Evolutionary conservation across 2,797 vertebrate species (phyloP).

Genomic region (Coendou prehensilis): DNA sequence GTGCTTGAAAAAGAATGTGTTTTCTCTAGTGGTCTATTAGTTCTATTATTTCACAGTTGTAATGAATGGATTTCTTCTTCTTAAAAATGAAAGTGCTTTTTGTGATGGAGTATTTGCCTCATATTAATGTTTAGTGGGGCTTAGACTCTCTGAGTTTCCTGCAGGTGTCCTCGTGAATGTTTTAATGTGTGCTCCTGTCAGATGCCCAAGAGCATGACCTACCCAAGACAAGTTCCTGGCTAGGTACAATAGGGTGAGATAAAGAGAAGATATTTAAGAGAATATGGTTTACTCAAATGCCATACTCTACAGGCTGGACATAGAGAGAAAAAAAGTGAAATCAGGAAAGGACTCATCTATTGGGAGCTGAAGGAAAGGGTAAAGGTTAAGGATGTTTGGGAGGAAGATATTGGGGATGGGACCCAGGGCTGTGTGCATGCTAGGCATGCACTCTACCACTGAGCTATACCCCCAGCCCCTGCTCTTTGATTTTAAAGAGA

Average conservation of each 20-base stretch:
- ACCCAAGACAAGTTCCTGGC: not conserved
- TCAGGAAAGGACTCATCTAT: not conserved
- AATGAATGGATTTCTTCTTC: not conserved
- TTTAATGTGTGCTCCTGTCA: not conserved
- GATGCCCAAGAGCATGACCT: not conserved
- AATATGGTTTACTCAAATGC: not conserved
- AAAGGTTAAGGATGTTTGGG: not conserved
- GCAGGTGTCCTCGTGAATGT: not conserved
- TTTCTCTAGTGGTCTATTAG: not conserved
- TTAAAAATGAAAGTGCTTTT: not conserved
- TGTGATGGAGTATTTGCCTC: not conserved
- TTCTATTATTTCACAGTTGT: not conserved
- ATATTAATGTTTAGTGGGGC: not conserved
- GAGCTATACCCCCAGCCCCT: not conserved
- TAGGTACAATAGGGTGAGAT: not conserved
- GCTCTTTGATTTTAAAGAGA: not conserved
- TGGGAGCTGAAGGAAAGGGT: not conserved
- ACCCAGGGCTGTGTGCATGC: not conserved
- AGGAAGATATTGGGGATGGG: not conserved
- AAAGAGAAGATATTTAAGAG: not conserved
- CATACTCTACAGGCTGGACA: not conserved
- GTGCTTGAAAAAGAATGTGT: not conserved
- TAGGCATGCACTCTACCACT: not conserved
- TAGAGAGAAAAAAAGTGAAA: not conserved
- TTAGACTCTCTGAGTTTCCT: not conserved